A percentile compares a stretch with the other conserved stretches of the same genome.
Conservation (phyloP, 2,797 vertebrate species). For the Leptodactylus fallax region DNA sequence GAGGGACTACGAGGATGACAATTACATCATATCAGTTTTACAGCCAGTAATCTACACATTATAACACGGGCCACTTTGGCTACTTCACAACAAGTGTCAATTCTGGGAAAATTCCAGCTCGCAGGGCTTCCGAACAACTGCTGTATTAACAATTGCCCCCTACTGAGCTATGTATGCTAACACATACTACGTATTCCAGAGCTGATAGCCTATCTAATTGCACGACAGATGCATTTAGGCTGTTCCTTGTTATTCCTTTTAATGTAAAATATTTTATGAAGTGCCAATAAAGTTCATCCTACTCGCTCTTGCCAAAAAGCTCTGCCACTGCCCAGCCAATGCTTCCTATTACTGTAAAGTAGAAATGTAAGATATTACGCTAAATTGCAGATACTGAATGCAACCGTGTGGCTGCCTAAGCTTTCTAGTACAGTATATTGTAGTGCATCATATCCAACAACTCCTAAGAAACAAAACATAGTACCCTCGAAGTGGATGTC, state of each 20-base stretch:
- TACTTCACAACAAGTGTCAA: neutral
- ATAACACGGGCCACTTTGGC: neutral
- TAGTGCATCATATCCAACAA: neutral
- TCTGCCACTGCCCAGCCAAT: neutral
- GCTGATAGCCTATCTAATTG: constrained; percentile 29
- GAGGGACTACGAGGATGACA: neutral
- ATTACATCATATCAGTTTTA: neutral
- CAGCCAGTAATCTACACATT: constrained; percentile 10
- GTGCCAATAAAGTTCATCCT: constrained; percentile 22
- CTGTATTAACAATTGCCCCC: constrained; percentile 19
- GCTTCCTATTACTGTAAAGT: constrained; percentile 8
- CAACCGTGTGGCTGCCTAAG: neutral
- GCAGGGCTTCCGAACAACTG: constrained; percentile 35
- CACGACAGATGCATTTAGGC: constrained; percentile 43
- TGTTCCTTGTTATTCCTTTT: constrained; percentile 23
- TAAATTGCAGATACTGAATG: neutral
- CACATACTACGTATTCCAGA: constrained; percentile 10
- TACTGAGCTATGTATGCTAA: constrained; percentile 27
- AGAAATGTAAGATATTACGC: neutral
- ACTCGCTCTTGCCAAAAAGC: constrained; percentile 8
- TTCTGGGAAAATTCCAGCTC: constrained; percentile 33
- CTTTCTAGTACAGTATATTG: neutral
- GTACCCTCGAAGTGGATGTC: no score
- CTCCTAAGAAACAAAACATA: no score
- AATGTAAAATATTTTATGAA: constrained; percentile 36